Base-by-base conservation (phyloP, 2,888 invertebrate species). In the Hypercompe scribonia region DNA sequence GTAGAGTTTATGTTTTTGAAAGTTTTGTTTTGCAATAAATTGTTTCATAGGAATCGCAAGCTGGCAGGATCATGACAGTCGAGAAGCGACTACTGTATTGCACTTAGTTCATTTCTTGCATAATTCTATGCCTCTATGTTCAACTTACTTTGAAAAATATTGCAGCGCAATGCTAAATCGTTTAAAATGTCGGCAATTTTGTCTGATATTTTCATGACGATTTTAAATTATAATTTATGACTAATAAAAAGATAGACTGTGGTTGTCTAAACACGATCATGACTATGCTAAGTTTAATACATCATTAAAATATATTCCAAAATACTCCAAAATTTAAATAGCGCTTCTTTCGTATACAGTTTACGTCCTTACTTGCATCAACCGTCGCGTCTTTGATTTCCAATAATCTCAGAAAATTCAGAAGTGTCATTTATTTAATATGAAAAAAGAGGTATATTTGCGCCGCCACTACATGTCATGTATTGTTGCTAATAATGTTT, bases 401-500 rank as follows among this genome's bases (percentile, higher is more conserved):
- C 3, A 42, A n/a, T 46, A 10, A n/a, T 10, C 7, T n/a, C 28
- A 58, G 11, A n/a, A 28, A n/a, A 54, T 5, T 0, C 10, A 15
- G 10, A n/a, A 39, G 10, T 21, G 66, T 5, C 28, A 42, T 7
- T 65, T 36, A 24, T 1, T n/a, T n/a, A 24, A 39, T 42, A 5
- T 28, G 15, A n/a, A 2, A 34, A 67, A 31, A 65, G 71, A 70
- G 75, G 72, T 78, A 65, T 79, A 68, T 74, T 74, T 68, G 5
- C 65, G 34, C 28, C 65, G 34, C 28, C 65, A 34, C n/a, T 18
- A 21, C 65, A 24, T 69, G 21, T 39, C 8, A 70, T 75, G 72
- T 74, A 61, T 67, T 28, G 69, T 80, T 71, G 70, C 65, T 76
- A 73, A 70, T 66, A 72, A 71, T 79, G 66, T 79, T 73, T 77